Percentiles rank a stretch among this genome's conserved stretches.
phyloP scores from a whole-genome alignment of 2,797 vertebrate genomes.

The Meriones psammophilus region DNA sequence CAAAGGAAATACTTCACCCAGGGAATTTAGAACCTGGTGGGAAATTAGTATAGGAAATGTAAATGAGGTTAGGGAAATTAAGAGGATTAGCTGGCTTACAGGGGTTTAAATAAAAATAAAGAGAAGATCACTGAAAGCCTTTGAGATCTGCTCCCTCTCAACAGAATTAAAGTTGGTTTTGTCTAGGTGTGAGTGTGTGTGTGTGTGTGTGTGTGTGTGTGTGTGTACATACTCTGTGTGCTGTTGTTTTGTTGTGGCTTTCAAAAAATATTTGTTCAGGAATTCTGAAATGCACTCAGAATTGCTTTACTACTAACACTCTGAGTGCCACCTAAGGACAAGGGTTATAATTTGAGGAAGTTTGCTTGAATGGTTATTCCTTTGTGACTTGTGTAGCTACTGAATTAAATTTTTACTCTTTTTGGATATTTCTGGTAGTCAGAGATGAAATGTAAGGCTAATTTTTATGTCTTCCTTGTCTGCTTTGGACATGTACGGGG shows the following conservation, averaged over 20 bases:
- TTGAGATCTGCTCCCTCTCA: conserved; percentile 34
- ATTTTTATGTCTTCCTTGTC: neutral
- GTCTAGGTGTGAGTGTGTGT: neutral
- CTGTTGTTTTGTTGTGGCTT: neutral
- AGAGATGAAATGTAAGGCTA: neutral
- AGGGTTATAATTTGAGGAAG: neutral
- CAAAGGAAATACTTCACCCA: conserved; percentile 72
- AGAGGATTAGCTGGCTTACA: conserved; percentile 82
- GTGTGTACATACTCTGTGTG: too few relatives aligned
- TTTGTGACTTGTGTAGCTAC: conserved; percentile 54
- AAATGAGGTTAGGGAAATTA: conserved; percentile 81
- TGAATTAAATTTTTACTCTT: neutral
- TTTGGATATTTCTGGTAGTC: neutral
- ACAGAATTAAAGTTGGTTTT: conserved; percentile 62
- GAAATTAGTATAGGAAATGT: conserved; percentile 82
- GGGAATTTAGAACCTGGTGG: conserved; percentile 73
- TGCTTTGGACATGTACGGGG: neutral
- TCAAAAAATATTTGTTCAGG: neutral
- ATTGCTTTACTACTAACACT: neutral
- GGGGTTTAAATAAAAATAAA: conserved; percentile 85
- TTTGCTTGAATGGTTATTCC: neutral
- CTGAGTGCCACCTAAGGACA: too few relatives aligned
- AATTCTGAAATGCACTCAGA: neutral
- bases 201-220: neutral
- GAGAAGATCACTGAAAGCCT: conserved; percentile 73